phyloP scores from a whole-genome alignment of 92 coral and sea anemone genomes.

The Pocillopora grandis region DNA sequence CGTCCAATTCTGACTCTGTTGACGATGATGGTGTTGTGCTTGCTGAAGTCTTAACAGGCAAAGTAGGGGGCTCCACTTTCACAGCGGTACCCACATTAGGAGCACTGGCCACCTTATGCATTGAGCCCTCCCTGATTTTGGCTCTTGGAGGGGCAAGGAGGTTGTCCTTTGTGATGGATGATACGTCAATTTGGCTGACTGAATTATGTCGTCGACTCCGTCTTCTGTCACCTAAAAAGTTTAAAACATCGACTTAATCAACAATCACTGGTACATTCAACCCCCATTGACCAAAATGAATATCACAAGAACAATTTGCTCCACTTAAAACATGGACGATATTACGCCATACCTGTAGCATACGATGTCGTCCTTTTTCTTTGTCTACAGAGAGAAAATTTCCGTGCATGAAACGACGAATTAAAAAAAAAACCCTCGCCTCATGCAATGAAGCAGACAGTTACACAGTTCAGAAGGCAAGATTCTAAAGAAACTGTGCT shows the following conservation, averaged over 20 bases:
- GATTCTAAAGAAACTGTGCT: no score
- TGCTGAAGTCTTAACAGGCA: constrained; percentile 86
- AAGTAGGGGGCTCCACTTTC: constrained; percentile 60
- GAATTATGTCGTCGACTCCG: constrained; percentile 96
- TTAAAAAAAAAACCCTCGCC: neutral
- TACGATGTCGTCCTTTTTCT: constrained; percentile 69
- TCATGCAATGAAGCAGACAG: neutral
- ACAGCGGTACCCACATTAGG: constrained; percentile 65
- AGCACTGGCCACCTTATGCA: constrained; percentile 69
- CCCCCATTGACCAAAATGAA: no score
- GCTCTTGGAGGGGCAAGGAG: constrained; percentile 42
- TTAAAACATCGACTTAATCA: neutral
- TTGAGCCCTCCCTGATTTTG: constrained; percentile 29
- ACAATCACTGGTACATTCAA: neutral
- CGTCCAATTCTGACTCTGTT: constrained; percentile 81
- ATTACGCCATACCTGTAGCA: constrained; percentile 40
- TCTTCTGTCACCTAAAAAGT: constrained; percentile 78
- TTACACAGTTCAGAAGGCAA: neutral
- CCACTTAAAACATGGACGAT: no score
- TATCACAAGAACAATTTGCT: neutral
- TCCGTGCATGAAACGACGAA: neutral
- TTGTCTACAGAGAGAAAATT: constrained; percentile 46
- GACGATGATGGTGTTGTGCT: constrained; percentile 91
- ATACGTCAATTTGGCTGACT: constrained; percentile 71
- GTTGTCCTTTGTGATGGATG: constrained; percentile 35